A percentile compares a stretch with the other conserved stretches of the same genome.
Conservation (phyloP, 2,113 vertebrate genomes). For the Antechinus flavipes region DNA sequence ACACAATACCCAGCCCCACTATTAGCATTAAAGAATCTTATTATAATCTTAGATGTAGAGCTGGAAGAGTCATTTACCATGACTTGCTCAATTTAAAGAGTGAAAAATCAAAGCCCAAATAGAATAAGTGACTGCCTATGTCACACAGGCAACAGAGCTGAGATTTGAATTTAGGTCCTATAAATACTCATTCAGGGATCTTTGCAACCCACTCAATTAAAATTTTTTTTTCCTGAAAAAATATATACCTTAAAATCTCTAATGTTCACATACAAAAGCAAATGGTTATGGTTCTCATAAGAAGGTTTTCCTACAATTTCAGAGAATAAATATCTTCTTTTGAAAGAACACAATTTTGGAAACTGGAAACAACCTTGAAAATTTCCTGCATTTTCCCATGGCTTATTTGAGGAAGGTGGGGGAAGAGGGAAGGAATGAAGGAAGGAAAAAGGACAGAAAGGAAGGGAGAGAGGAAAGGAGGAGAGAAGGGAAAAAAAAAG, state of each 20-base stretch:
- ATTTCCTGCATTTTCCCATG: conserved; percentile 69
- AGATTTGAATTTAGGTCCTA: neutral
- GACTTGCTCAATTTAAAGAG: neutral
- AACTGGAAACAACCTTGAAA: conserved; percentile 34
- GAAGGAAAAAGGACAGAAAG: conserved; percentile 1
- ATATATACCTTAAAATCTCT: conserved; percentile 68
- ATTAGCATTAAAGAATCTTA: neutral
- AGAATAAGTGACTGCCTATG: neutral
- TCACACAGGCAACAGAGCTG: neutral
- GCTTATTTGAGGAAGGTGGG: neutral
- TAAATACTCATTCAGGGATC: neutral
- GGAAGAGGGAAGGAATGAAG: neutral
- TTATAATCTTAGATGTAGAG: neutral
- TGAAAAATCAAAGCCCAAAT: neutral
- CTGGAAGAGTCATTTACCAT: neutral
- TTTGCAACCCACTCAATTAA: neutral
- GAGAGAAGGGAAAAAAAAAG: neutral
- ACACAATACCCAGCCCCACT: conserved; percentile 1
- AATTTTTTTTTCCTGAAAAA: conserved; percentile 59
- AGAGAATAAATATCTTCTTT: conserved; percentile 63
- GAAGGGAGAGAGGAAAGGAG: neutral
- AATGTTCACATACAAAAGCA: conserved; percentile 63
- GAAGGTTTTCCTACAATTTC: conserved; percentile 71
- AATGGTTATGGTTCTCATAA: conserved; percentile 74
- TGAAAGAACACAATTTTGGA: conserved; percentile 43